These are phyloP conservation scores for Phalanger gymnotis DNA, from an alignment of 2,797 vertebrate species.

Conservation along the genomic window DNA sequence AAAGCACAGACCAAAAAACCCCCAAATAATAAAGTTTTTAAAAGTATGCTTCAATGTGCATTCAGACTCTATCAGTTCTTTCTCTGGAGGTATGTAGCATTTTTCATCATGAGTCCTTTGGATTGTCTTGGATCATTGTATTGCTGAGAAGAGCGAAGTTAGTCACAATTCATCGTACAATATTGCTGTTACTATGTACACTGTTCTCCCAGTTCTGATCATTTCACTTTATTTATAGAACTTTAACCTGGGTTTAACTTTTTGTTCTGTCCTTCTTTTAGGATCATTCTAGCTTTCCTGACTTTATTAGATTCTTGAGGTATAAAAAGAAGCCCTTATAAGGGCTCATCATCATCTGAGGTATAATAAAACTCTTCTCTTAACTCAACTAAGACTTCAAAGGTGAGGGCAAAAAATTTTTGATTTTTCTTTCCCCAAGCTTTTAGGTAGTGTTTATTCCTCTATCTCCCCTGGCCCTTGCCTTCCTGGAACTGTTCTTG, in stretches of 20 bases:
- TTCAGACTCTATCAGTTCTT: too few relatives aligned
- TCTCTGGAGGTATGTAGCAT: too few relatives aligned
- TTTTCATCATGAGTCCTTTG: too few relatives aligned
- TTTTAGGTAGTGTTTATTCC: background rate
- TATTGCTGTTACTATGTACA: too few relatives aligned
- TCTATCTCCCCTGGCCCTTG: background rate
- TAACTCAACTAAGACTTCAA: background rate
- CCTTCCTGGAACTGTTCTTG: background rate
- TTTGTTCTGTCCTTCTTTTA: background rate
- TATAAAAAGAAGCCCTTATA: background rate
- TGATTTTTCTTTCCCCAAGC: background rate
- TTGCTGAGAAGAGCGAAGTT: too few relatives aligned
- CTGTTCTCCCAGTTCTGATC: too few relatives aligned
- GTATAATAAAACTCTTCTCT: background rate
- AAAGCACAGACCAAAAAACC: too few relatives aligned
- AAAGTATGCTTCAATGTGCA: too few relatives aligned
- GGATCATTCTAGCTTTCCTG: background rate
- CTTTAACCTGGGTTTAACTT: slow-evolving; percentile 27
- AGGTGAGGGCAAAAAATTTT: background rate
- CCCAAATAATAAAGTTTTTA: too few relatives aligned
- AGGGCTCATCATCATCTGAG: background rate
- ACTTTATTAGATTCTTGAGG: background rate
- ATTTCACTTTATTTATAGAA: too few relatives aligned
- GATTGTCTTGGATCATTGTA: too few relatives aligned
- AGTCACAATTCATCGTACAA: too few relatives aligned